Conservation (phyloP, 1,140 invertebrate species). For the Triops cancriformis region DNA sequence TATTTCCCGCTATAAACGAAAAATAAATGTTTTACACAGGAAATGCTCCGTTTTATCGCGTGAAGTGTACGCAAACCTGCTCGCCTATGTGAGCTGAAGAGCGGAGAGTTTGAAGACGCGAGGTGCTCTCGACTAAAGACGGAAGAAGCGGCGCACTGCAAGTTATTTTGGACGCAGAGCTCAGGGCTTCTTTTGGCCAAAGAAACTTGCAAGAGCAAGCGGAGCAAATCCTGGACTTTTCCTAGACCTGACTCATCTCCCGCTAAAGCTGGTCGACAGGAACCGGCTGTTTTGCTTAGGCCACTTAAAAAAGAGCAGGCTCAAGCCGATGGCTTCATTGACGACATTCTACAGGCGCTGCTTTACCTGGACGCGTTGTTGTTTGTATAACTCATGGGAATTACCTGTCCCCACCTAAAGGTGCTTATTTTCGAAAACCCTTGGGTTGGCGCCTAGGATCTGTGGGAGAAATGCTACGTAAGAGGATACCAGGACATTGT, state of each 20-base stretch:
- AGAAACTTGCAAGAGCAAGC: neutral
- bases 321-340: neutral
- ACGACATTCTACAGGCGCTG: neutral
- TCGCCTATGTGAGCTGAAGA: neutral
- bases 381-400: neutral
- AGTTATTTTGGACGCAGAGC: conserved; percentile 4
- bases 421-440: neutral
- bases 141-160: neutral
- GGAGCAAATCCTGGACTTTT: conserved; percentile 6
- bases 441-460: neutral
- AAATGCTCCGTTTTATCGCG: no score
- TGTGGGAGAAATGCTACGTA: neutral
- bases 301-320: neutral
- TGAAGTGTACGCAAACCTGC: neutral
- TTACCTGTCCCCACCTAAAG: neutral
- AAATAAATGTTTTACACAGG: no score
- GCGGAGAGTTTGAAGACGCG: neutral
- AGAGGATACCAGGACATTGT: neutral
- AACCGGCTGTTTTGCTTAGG: conserved; percentile 3
- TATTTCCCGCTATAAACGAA: no score
- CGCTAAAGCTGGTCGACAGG: neutral
- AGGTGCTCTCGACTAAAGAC: neutral
- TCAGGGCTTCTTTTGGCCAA: conserved; percentile 11
- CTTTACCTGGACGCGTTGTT: neutral
- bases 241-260: conserved; percentile 3